phyloP scores from a whole-genome alignment of 2,888 invertebrate genomes.

The Cheilosia vulpina region DNA sequence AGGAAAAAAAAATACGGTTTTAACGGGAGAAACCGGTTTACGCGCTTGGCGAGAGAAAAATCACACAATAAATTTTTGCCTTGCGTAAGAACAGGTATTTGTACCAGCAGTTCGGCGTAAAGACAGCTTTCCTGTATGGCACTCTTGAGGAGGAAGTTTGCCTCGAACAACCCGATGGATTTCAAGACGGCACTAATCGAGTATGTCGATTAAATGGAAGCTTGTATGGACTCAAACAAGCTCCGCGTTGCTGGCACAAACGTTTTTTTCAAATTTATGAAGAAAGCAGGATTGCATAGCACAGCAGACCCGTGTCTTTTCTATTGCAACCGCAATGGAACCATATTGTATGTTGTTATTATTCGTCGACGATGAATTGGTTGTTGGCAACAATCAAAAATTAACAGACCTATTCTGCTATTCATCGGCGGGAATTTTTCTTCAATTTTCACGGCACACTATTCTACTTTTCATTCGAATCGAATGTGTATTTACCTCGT shows the following conservation, averaged over 20 bases:
- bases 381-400: slow-evolving; percentile 18
- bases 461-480: too few relatives aligned
- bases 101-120: slow-evolving; percentile 18
- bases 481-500: too few relatives aligned
- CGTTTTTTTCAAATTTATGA: slow-evolving; percentile 7
- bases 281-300: slow-evolving; percentile 19
- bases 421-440: too few relatives aligned
- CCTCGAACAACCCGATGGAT: slow-evolving; percentile 15
- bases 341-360: slow-evolving; percentile 18
- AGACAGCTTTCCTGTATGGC: slow-evolving; percentile 6
- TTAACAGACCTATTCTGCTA: too few relatives aligned
- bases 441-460: too few relatives aligned
- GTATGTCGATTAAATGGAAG: slow-evolving; percentile 17
- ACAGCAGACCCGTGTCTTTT: slow-evolving; percentile 23
- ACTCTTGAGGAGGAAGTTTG: slow-evolving; percentile 14
- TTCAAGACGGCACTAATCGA: slow-evolving; percentile 3
- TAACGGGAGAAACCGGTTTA: too few relatives aligned
- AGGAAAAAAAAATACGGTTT: too few relatives aligned
- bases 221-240: slow-evolving; percentile 27
- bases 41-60: too few relatives aligned
- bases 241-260: slow-evolving; percentile 19
- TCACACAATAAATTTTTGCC: too few relatives aligned
- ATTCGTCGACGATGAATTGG: slow-evolving; percentile 9
- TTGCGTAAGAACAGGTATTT: too few relatives aligned
- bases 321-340: slow-evolving; percentile 19